Percentiles rank a stretch among this genome's conserved stretches.
Conservation (phyloP, 2,888 invertebrate species). For the Electrophaes corylata region DNA sequence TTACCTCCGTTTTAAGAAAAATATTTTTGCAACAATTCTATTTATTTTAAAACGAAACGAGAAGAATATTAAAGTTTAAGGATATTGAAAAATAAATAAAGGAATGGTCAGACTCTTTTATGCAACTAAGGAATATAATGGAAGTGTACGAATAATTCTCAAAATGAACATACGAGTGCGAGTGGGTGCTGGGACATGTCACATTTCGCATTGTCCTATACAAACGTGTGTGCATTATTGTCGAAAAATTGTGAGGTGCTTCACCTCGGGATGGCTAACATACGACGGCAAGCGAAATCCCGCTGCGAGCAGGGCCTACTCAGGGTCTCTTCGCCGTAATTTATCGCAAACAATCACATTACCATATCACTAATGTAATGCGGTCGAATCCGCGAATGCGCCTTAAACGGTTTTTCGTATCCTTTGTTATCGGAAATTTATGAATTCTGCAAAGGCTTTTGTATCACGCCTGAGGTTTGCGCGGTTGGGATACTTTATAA, state of each 20-base stretch:
- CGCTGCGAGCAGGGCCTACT: constrained; percentile 66
- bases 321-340: constrained; percentile 69
- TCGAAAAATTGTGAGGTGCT: constrained; percentile 70
- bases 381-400: constrained; percentile 72
- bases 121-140: constrained; percentile 41
- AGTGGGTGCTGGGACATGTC: constrained; percentile 42
- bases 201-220: constrained; percentile 47
- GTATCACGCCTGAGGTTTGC: constrained; percentile 65
- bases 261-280: constrained; percentile 61
- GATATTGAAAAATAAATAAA: constrained; percentile 37
- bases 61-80: constrained; percentile 34
- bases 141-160: constrained; percentile 41
- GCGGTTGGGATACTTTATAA: constrained; percentile 57
- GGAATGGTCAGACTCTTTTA: constrained; percentile 34
- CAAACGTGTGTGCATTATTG: constrained; percentile 61
- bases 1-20: constrained; percentile 25
- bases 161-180: constrained; percentile 41
- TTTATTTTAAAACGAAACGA: constrained; percentile 35
- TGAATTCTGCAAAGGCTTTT: constrained; percentile 72
- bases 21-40: constrained; percentile 29
- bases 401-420: constrained; percentile 80
- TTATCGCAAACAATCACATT: constrained; percentile 82
- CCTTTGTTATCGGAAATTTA: constrained; percentile 80
- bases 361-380: constrained; percentile 82
- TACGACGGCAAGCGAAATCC: constrained; percentile 63